Base-by-base conservation (phyloP, 2,888 invertebrate genomes). In the Cryptus armator region DNA sequence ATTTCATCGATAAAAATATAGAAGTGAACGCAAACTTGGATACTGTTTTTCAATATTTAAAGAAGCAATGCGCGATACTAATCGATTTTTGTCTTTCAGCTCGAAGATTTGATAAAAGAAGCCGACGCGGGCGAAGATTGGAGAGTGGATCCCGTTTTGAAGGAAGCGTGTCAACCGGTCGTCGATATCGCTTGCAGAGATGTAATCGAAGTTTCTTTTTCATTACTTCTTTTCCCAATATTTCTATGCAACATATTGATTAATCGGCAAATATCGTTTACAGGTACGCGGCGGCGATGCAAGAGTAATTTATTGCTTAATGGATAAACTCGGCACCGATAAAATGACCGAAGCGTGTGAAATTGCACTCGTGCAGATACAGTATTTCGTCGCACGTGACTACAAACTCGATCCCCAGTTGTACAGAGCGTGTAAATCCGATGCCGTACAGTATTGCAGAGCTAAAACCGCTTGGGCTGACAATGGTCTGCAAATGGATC, bases 311-410 rank as follows among this genome's bases (percentile, higher is more conserved):
- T 97, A 97, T 24, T 99, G 99, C 92, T 95, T 99, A 46, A 98
- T 99, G 97, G 98, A 98, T 90, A 97, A 98, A 92, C 95, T 99
- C 70, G 98, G 97, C 53, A 96, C 97, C 1, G 96, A 96, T 79
- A 95, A 96, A 59, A 99, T 99, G 99, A 97, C 96, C 0, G 96
- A 96, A 82, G 96, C 97, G 16, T 99, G 99, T 95, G 98, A 99
- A 94, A 96, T 97, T 86, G 97, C 98, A 9, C 95, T 99, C 62
- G 95, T 99, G 83, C 98, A 99, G 94, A 98, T 99, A 90, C 99
- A 99, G 92, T 99, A 99, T 94, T 99, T 99, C 94, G 96, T 99
- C 85, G 97, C 98, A 0, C 96, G 99, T 89, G 98, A 99, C 94
- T 99, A 98, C 93, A 98, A 97, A 90, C 94, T 99, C 67, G 99